Evolutionary conservation across 37 sponge, comb jelly and placozoan genomes (phyloP), one percentile per base, ranked within the genome.

Genomic region (Ianthella basta): DNA sequence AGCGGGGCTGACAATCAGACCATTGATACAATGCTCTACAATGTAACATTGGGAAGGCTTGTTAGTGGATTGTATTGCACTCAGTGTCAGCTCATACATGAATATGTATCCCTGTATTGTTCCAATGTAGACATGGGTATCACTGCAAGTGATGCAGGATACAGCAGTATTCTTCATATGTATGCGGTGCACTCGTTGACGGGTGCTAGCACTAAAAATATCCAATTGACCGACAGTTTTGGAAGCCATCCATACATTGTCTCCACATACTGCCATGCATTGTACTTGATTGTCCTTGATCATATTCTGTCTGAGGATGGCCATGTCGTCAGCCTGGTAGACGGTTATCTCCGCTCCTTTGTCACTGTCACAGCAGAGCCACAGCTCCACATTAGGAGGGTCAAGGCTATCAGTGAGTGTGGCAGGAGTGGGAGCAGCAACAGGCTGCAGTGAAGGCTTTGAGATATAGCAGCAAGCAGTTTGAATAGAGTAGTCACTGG

Each of bases 81-180:
- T 68, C 15, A 87, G 10, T 12, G 34, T 55, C 15, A 68, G 21
- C 18, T 39, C 40, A 57, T 59, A 87, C 38, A 64, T 33, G 59
- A 87, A 72, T 25, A 82, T 60, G 27, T 75, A 72, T 0, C 87
- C 87, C 37, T 87, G 82, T 40, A 87, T 70, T 27, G 87, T 87
- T 0, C 87, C 87, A 19, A 81, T 56, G 59, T 59, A 87, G 60
- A 87, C 74, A 10, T n/a, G 41, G 15, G 20, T 21, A 8, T 70
- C 72, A 57, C 29, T 79, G 50, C 59, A 41, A 18, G 87, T 56
- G 57, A 87, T 87, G 68, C 87, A 87, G 41, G 87, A 81, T 6
- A 87, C 82, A 54, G 59, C 55, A 15, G 21, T 23, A 24, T 79
- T 82, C 37, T n/a, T 82, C 65, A 82, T 66, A 15, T 50, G 8